phyloP scores from a whole-genome alignment of 1,140 invertebrate genomes.

The Glomeris maerens region DNA sequence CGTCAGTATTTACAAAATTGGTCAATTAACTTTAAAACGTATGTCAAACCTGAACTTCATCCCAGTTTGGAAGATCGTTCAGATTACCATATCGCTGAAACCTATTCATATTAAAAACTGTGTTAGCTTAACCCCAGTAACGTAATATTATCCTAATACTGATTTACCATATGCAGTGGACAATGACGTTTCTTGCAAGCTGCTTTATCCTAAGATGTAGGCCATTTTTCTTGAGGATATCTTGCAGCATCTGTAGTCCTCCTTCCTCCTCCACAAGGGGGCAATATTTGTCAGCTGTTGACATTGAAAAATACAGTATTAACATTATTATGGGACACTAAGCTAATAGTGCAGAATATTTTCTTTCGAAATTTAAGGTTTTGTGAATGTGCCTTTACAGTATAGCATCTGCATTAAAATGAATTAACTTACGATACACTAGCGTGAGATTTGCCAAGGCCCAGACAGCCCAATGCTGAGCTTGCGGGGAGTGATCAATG shows the following conservation, averaged over 20 bases:
- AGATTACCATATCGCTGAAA: too few species aligned
- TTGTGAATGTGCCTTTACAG: neutral
- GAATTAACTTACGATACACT: conserved; percentile 63
- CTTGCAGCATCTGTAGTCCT: conserved; percentile 55
- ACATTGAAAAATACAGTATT: conserved; percentile 26
- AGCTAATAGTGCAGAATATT: neutral
- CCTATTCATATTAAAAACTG: too few species aligned
- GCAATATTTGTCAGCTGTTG: conserved; percentile 81
- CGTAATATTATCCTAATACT: too few species aligned
- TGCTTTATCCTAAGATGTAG: conserved; percentile 49
- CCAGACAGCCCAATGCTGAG: conserved; percentile 95
- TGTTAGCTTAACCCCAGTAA: too few species aligned
- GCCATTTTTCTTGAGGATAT: conserved; percentile 44
- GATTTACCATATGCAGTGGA: conserved; percentile 42
- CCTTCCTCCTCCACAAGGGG: conserved; percentile 67
- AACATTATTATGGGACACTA: neutral
- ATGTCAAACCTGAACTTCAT: too few species aligned
- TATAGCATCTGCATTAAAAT: neutral
- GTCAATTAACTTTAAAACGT: too few species aligned
- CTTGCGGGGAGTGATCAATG: conserved; percentile 68
- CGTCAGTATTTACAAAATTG: too few species aligned
- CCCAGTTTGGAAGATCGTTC: too few species aligned
- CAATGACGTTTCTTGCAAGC: conserved; percentile 47
- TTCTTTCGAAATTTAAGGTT: neutral
- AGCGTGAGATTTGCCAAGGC: conserved; percentile 88